Evolutionary conservation across 2,888 invertebrate species (phyloP).

Genomic region (Conops quadrifasciatus): DNA sequence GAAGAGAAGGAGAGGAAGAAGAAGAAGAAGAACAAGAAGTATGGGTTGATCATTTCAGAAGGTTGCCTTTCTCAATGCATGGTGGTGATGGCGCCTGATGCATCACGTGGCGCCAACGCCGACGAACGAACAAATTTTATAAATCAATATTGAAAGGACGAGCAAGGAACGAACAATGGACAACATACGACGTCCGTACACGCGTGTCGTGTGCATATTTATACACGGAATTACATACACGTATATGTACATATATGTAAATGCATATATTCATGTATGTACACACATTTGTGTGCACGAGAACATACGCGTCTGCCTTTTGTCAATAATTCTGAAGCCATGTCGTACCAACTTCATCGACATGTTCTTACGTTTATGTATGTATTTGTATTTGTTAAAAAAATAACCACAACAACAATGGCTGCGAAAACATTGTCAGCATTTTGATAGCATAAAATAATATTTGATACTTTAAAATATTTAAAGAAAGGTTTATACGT

Average conservation of each 20-base stretch:
- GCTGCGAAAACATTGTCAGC: no score
- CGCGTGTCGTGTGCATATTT: background rate
- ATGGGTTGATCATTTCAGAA: no score
- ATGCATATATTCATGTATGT: background rate
- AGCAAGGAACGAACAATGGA: no score
- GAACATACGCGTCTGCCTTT: background rate
- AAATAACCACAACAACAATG: no score
- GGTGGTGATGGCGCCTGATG: background rate
- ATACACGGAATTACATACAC: background rate
- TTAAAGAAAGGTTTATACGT: no score
- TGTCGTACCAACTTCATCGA: background rate
- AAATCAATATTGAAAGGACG: conserved; percentile 1
- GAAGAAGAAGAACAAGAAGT: background rate
- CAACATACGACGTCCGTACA: no score
- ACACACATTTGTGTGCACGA: background rate
- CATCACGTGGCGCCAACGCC: background rate
- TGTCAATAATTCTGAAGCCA: background rate
- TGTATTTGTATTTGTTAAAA: no score
- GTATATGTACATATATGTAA: background rate
- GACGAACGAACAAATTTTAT: background rate
- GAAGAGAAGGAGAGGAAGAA: background rate
- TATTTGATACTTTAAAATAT: no score
- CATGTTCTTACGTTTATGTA: no score
- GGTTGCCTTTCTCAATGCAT: background rate
- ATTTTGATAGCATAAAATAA: no score